A percentile compares a stretch with the other conserved stretches of the same genome.
phyloP scores from a whole-genome alignment of 2,113 vertebrate genomes.

The Procavia capensis region DNA sequence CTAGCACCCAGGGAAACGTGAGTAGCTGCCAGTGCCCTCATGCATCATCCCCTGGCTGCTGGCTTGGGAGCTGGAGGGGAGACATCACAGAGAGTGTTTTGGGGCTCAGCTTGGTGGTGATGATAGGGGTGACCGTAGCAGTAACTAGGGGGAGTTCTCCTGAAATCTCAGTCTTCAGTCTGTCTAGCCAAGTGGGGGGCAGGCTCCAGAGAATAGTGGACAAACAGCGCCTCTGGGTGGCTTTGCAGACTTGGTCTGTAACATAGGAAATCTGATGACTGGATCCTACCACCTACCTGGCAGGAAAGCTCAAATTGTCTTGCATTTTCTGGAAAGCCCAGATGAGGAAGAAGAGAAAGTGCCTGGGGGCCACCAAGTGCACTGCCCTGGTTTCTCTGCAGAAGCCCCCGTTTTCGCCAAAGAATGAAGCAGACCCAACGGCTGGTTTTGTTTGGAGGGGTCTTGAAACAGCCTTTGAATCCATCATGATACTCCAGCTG shows the following conservation, averaged over 20 bases:
- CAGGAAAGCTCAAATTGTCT: not conserved
- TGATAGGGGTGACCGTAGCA: not conserved
- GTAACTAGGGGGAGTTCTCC: not conserved
- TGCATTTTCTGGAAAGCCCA: constrained; percentile 2
- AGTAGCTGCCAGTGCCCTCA: no score
- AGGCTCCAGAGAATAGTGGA: not conserved
- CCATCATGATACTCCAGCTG: not conserved
- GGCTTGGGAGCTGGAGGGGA: no score
- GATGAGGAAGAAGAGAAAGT: not conserved
- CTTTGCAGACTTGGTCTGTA: not conserved
- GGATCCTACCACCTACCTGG: not conserved
- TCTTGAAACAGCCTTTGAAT: not conserved
- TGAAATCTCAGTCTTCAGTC: no score
- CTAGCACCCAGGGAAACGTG: not conserved
- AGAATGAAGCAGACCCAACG: not conserved
- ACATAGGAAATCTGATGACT: not conserved
- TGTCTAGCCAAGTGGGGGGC: not conserved
- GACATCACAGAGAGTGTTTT: not conserved
- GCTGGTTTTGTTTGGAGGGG: not conserved
- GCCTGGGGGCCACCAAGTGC: not conserved
- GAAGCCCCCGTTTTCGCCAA: not conserved
- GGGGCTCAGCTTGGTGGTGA: not conserved
- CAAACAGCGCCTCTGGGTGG: not conserved
- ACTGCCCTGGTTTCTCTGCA: not conserved
- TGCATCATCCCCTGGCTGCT: not conserved